A percentile compares a stretch with the other conserved stretches of the same genome.
These are phyloP conservation scores for Sinocyclocheilus maitianheensis DNA, from an alignment of 2,113 vertebrate genomes.

Conservation along the genomic window DNA sequence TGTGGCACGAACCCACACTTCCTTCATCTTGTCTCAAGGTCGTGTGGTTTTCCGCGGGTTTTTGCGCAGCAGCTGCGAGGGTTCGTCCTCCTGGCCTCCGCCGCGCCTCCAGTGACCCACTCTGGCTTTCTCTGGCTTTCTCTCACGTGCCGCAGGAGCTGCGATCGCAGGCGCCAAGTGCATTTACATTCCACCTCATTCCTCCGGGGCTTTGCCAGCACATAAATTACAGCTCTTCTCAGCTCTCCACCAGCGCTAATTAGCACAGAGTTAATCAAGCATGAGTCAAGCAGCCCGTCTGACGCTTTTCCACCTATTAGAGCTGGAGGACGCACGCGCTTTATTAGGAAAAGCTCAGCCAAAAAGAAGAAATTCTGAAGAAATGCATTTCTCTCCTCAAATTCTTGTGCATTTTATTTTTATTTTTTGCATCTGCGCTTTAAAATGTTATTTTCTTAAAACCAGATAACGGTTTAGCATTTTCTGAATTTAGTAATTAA, in stretches of 20 bases:
- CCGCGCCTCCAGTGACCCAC: neutral
- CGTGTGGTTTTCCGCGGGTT: neutral
- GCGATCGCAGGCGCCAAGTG: neutral
- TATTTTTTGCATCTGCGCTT: neutral
- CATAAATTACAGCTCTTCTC: conserved; percentile 18
- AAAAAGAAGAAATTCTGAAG: neutral
- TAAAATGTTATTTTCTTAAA: neutral
- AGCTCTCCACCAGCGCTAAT: conserved; percentile 22
- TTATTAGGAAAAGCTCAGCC: neutral
- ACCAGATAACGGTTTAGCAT: neutral
- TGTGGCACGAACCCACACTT: neutral
- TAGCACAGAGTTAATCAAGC: conserved; percentile 25
- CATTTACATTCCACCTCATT: conserved; percentile 29
- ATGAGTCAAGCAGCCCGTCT: neutral
- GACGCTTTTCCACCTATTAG: neutral
- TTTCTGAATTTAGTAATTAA: neutral
- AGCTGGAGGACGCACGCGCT: neutral
- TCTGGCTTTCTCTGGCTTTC: neutral
- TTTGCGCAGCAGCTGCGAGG: neutral
- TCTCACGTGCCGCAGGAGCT: neutral
- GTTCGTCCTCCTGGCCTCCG: neutral
- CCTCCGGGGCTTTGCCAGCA: neutral
- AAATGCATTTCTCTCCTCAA: neutral
- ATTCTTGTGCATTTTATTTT: too few species aligned
- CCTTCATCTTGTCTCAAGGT: conserved; percentile 5